Base-by-base conservation (phyloP, 2,797 vertebrate genomes). In the Eulemur albifrons region DNA sequence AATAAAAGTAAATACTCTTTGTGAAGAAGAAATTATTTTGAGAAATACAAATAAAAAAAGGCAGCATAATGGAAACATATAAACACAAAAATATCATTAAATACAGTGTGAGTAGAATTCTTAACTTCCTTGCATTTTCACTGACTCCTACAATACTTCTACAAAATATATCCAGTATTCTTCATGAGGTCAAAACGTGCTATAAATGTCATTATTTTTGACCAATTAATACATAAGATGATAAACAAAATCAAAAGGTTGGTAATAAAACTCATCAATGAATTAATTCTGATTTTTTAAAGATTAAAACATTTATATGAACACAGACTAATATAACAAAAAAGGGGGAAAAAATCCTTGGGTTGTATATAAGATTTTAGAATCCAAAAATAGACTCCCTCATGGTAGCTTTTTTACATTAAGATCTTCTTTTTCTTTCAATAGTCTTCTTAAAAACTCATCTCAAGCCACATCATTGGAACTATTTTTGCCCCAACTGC, bases 21-120 rank as follows among this genome's bases (percentile, higher is more conserved):
- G 32, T 54, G 43, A 61, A 86, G 52, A 88, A 63, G 40, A 89
- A 89, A 83, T 93, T 86, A 96, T 90, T 97, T 93, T 63, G 35
- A 86, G 59, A 89, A 90, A 80, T 23, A 84, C 7, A 89, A 86
- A 35, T 77, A 7, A 70, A 84, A 76, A 89, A 76, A 54, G 35
- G 5, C 69, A 23, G n/a, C 23, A 54, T 70, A 38, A 81, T 48
- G 20, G 17, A 83, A 92, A 96, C 86, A 86, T 2, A 43, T 7
- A 67, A 93, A 63, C 40, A 82, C 15, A n/a, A 63, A 69, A 93
- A 21, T 4, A 57, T 86, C 38, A 94, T n/a, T 76, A 82, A 73
- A 45, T 57, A 90, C 5, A 38, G 12, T 45, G 2, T 30, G 5
- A 90, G n/a, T 2, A 25, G 72, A 95, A 79, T 61, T 87, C 67